Base-by-base conservation (phyloP, 2,888 invertebrate species). In the Macaria notata region DNA sequence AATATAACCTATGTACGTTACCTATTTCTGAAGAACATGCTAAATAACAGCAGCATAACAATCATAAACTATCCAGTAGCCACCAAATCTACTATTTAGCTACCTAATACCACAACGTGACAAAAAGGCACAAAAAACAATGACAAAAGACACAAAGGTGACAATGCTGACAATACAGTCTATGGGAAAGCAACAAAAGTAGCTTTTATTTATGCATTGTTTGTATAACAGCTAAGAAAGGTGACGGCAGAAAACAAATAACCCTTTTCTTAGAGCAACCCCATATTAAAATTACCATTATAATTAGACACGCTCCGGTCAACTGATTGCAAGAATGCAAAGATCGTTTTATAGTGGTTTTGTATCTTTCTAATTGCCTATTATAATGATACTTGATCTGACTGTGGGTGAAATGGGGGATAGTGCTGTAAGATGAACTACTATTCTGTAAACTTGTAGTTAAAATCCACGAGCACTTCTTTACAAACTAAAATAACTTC, bases 181-280 rank as follows among this genome's bases (percentile, higher is more conserved):
- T 84, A 84, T 83, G 84, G 79, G 83, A 83, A 82, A 78, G 69
- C 74, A 68, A 86, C 87, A 89, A 88, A 84, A 83, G 82, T 81
- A 71, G 75, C 70, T 77, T 59, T 77, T 83, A 86, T 86, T 85
- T 83, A 84, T 83, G 82, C 78, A 81, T 86, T 91, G 89, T 91
- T 89, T 91, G 89, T 86, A 86, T 88, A 85, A 83, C 81, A 76
- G 62, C 61, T 77, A 73, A 76, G 76, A 82, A 79, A 88, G 85
- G 84, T 88, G 88, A 84, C 83, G 79, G 83, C 75, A 76, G 82
- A 86, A 86, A 88, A 90, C 88, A 90, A 90, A 91, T 88, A 88
- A 77, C 76, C 73, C 68, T 76, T n/a, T 77, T 78, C 78, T 78
- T 74, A 69, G 65, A 62, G 62, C 83, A 84, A 85, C 87, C 88